These are phyloP conservation scores for Leucophenga maculata DNA, from an alignment of 2,888 invertebrate species.

Conservation along the genomic window DNA sequence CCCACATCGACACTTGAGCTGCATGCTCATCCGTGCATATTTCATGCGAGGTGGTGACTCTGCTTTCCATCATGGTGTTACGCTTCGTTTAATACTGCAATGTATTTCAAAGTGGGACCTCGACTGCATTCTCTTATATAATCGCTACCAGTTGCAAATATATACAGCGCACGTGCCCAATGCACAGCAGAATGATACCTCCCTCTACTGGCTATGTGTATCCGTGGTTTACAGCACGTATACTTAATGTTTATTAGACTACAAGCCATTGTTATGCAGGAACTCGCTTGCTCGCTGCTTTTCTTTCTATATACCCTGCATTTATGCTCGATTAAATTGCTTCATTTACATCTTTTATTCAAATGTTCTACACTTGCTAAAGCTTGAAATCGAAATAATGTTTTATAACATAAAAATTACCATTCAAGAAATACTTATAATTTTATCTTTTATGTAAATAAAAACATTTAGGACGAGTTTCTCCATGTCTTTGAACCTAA, in stretches of 20 bases:
- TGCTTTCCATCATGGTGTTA: too few relatives aligned
- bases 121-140: constrained; percentile 1
- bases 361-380: too few relatives aligned
- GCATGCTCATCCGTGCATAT: too few relatives aligned
- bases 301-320: not conserved
- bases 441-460: too few relatives aligned
- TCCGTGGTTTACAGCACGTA: not conserved
- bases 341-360: not conserved
- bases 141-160: not conserved
- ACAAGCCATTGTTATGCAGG: not conserved
- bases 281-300: not conserved
- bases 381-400: too few relatives aligned
- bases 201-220: not conserved
- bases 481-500: too few relatives aligned
- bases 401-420: too few relatives aligned
- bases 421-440: too few relatives aligned
- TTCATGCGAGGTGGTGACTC: too few relatives aligned
- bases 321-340: not conserved
- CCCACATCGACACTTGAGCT: not conserved
- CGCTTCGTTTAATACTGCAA: too few relatives aligned
- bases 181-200: not conserved
- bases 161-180: not conserved
- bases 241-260: constrained; percentile 4
- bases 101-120: too few relatives aligned
- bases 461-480: too few relatives aligned